A percentile compares a stretch with the other conserved stretches of the same genome.
Evolutionary conservation across 2,888 invertebrate genomes (phyloP).

Genomic region (Syritta pipiens): DNA sequence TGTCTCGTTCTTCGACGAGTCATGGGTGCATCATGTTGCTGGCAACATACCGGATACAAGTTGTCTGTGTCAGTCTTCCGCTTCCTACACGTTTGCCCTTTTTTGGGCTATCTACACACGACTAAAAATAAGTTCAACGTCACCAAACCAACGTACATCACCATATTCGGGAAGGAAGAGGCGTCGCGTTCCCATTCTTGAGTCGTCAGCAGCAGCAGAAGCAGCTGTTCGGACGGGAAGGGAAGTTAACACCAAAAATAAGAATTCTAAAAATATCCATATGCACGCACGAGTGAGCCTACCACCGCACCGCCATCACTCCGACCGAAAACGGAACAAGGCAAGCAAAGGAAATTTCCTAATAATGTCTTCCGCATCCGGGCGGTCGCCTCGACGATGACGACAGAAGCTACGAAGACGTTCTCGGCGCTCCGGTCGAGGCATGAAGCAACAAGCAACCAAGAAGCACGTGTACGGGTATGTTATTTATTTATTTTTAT

Average conservation of each 20-base stretch:
- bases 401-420: conserved; percentile 11
- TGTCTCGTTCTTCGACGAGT: conserved; percentile 44
- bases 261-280: conserved; percentile 47
- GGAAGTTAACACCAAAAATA: conserved; percentile 57
- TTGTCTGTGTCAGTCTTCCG: too few species aligned
- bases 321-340: conserved; percentile 48
- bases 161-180: conserved; percentile 47
- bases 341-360: conserved; percentile 70
- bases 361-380: conserved; percentile 73
- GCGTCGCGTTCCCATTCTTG: conserved; percentile 42
- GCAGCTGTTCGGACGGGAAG: conserved; percentile 53
- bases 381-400: conserved; percentile 16
- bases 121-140: conserved; percentile 50
- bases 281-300: conserved; percentile 25
- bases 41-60: too few species aligned
- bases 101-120: conserved; percentile 14
- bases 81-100: conserved; percentile 5
- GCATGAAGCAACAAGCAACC: too few species aligned
- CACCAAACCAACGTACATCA: conserved; percentile 11
- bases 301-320: background rate
- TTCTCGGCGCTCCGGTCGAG: background rate
- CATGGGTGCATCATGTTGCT: conserved; percentile 60
- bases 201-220: conserved; percentile 33
- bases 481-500: conserved; percentile 1
- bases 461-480: too few species aligned